These are phyloP conservation scores for Charanyca ferruginea DNA, from an alignment of 2,888 invertebrate genomes.

Conservation along the genomic window DNA sequence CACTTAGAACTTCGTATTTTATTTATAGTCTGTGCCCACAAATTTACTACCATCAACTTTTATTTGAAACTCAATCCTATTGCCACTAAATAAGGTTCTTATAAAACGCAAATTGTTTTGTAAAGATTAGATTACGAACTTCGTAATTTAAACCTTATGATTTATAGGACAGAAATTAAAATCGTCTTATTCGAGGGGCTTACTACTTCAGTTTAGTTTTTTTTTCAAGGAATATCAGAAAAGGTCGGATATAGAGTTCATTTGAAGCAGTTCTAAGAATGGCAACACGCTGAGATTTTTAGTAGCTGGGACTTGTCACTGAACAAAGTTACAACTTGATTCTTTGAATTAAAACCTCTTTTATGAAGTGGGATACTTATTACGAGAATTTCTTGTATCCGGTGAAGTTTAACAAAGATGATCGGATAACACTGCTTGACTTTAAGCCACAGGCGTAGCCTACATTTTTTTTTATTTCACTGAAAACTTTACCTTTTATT, in stretches of 20 bases:
- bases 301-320: slow-evolving; percentile 59
- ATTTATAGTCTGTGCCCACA: slow-evolving; percentile 61
- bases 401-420: not conserved
- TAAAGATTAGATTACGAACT: slow-evolving; percentile 57
- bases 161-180: slow-evolving; percentile 60
- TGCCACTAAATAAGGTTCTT: not conserved
- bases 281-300: slow-evolving; percentile 59
- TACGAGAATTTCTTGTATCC: slow-evolving; percentile 28
- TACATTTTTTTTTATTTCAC: not conserved
- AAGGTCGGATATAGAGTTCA: slow-evolving; percentile 57
- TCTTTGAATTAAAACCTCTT: slow-evolving; percentile 54
- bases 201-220: slow-evolving; percentile 31
- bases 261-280: slow-evolving; percentile 60
- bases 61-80: slow-evolving; percentile 41
- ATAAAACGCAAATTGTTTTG: slow-evolving; percentile 20
- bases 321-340: slow-evolving; percentile 58
- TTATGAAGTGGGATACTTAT: slow-evolving; percentile 42
- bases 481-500: not conserved
- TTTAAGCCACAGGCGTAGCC: slow-evolving; percentile 10
- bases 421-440: not conserved
- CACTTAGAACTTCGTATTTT: slow-evolving; percentile 69
- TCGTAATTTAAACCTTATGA: slow-evolving; percentile 65
- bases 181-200: slow-evolving; percentile 39
- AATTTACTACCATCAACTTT: slow-evolving; percentile 14
- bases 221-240: slow-evolving; percentile 48